phyloP scores from a whole-genome alignment of 2,797 vertebrate species.

The Eulemur coronatus region DNA sequence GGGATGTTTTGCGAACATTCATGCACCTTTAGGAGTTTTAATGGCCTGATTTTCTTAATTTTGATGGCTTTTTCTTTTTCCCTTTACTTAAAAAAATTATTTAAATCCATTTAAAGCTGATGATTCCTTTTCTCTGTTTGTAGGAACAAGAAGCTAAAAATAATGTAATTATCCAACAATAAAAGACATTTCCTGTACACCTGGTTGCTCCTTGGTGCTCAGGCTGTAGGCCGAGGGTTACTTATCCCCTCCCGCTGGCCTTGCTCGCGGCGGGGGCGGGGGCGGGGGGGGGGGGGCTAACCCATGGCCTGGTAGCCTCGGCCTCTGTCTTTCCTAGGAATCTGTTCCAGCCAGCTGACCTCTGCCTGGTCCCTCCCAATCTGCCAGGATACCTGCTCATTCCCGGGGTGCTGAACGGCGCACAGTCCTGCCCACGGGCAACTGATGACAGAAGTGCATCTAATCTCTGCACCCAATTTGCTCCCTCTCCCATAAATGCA shows the following conservation, averaged over 20 bases:
- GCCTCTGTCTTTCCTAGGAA: neutral
- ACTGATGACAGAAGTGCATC: neutral
- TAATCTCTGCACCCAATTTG: neutral
- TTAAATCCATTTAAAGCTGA: slow-evolving; percentile 1
- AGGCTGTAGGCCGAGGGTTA: neutral
- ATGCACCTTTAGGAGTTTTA: neutral
- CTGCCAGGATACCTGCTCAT: neutral
- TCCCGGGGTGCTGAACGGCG: neutral
- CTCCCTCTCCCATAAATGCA: neutral
- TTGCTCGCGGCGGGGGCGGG: neutral
- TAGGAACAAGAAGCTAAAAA: neutral
- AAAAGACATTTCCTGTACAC: neutral
- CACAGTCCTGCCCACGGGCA: rapidly evolving
- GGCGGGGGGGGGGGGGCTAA: too few relatives aligned
- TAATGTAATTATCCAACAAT: neutral
- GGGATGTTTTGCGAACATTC: neutral
- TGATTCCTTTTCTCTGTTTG: neutral
- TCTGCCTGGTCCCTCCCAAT: neutral
- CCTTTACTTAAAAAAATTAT: slow-evolving; percentile 20
- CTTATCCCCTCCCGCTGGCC: neutral
- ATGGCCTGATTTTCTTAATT: neutral
- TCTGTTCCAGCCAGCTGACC: neutral
- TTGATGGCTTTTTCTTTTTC: neutral
- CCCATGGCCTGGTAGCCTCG: neutral
- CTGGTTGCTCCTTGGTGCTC: neutral